Evolutionary conservation across 2,888 invertebrate genomes (phyloP).

Genomic region (Caenorhabditis angaria): DNA sequence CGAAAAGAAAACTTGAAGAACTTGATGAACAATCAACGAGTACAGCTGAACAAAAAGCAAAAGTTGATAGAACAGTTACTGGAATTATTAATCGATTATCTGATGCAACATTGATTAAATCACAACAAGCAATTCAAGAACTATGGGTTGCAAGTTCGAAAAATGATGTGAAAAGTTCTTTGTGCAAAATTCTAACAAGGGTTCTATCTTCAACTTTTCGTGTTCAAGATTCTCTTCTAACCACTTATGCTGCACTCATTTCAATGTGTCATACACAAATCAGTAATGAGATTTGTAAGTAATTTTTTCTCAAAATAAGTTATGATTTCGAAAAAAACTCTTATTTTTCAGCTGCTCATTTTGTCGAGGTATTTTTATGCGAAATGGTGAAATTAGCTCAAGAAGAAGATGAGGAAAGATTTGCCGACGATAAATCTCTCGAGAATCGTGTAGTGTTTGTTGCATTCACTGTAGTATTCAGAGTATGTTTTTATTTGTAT

Average conservation of each 20-base stretch:
- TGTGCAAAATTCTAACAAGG: slow-evolving; percentile 41
- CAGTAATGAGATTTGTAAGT: slow-evolving; percentile 56
- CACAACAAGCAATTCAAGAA: slow-evolving; percentile 47
- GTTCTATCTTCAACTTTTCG: slow-evolving; percentile 48
- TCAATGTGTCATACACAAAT: slow-evolving; percentile 54
- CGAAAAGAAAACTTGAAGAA: slow-evolving; percentile 49
- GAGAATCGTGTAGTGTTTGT: slow-evolving; percentile 55
- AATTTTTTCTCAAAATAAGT: slow-evolving; percentile 10
- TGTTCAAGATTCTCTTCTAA: slow-evolving; percentile 50
- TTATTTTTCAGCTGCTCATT: slow-evolving; percentile 52
- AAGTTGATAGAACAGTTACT: slow-evolving; percentile 44
- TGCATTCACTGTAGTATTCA: slow-evolving; percentile 46
- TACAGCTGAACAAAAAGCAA: slow-evolving; percentile 23
- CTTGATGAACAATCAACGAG: slow-evolving; percentile 33
- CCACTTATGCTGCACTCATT: slow-evolving; percentile 47
- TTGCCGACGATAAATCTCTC: slow-evolving; percentile 49
- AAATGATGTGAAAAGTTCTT: slow-evolving; percentile 53
- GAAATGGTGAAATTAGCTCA: slow-evolving; percentile 46
- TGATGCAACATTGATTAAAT: slow-evolving; percentile 54
- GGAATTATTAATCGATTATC: slow-evolving; percentile 55
- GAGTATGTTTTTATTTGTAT: slow-evolving; percentile 27
- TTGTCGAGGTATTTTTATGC: slow-evolving; percentile 54
- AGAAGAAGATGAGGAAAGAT: slow-evolving; percentile 31
- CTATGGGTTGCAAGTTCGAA: slow-evolving; percentile 50
- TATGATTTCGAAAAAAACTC: slow-evolving; percentile 8